These are phyloP conservation scores for Drosophila sordidapex DNA, from an alignment of 2,888 invertebrate genomes.

Conservation along the genomic window DNA sequence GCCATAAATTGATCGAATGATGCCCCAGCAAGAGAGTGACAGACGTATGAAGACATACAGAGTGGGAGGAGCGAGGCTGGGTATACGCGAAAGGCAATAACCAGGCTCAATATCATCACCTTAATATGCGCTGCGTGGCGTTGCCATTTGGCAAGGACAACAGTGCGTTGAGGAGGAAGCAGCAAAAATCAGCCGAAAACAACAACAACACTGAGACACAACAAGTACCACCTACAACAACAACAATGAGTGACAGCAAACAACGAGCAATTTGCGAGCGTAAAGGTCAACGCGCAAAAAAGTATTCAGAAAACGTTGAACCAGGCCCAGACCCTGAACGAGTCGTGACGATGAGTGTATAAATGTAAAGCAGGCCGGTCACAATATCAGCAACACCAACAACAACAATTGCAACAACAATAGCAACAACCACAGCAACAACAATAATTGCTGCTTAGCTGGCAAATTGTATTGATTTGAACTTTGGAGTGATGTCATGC, in stretches of 20 bases:
- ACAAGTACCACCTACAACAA: conserved; percentile 20
- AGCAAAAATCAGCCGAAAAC: conserved; percentile 15
- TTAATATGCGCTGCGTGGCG: conserved; percentile 42
- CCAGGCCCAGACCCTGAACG: conserved; percentile 51
- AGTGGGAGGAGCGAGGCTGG: not conserved
- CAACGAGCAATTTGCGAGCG: conserved; percentile 16
- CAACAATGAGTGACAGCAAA: conserved; percentile 20
- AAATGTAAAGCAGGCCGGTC: conserved; percentile 67
- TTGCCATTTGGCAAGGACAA: conserved; percentile 73
- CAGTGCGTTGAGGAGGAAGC: conserved; percentile 45
- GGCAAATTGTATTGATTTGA: conserved; percentile 25
- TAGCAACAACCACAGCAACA: conserved; percentile 6
- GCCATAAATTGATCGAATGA: conserved; percentile 50
- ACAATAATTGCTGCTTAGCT: conserved; percentile 15
- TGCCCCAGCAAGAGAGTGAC: not conserved
- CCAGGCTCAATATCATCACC: conserved; percentile 27
- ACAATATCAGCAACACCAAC: conserved; percentile 33
- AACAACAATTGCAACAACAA: conserved; percentile 10
- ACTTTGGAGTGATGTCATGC: conserved; percentile 56
- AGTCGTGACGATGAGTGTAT: conserved; percentile 30
- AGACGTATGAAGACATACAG: not conserved
- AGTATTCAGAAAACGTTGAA: conserved; percentile 66
- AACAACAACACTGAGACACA: conserved; percentile 17
- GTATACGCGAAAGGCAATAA: conserved; percentile 13
- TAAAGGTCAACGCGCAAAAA: conserved; percentile 70